These are phyloP conservation scores for Chironomus riparius DNA, from an alignment of 2,888 invertebrate genomes.

Conservation along the genomic window DNA sequence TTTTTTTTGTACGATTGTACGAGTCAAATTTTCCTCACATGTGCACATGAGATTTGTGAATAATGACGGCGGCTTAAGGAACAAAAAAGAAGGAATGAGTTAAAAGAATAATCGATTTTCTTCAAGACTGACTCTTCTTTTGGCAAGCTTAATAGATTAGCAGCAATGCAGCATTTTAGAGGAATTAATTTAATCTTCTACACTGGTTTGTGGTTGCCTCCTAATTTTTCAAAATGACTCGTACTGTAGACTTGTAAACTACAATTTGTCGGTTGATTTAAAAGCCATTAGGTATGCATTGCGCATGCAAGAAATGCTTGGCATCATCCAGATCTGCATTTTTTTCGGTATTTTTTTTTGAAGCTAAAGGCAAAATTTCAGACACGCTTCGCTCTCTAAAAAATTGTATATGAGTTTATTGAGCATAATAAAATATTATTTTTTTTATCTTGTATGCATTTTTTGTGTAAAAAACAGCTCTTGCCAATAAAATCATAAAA, in stretches of 20 bases:
- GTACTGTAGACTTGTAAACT: too few relatives aligned
- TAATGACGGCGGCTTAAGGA: slow-evolving; percentile 15
- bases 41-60: neutral
- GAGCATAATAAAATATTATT: neutral
- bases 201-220: too few relatives aligned
- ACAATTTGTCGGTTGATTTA: neutral
- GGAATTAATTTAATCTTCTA: too few relatives aligned
- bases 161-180: neutral
- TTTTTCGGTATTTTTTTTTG: neutral
- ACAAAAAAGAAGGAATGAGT: neutral
- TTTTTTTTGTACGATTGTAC: neutral
- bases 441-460: neutral
- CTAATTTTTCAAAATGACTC: too few relatives aligned
- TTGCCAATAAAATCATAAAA: slow-evolving; percentile 17
- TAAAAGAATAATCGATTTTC: slow-evolving; percentile 17
- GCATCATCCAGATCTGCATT: neutral
- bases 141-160: neutral
- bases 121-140: neutral
- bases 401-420: neutral
- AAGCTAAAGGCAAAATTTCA: neutral
- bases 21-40: neutral
- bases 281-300: neutral
- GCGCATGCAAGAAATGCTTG: neutral
- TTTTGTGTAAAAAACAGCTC: neutral
- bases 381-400: neutral